A percentile compares a stretch with the other conserved stretches of the same genome.
phyloP scores from a whole-genome alignment of 2,797 vertebrate species.

The Tarsius wallacei region DNA sequence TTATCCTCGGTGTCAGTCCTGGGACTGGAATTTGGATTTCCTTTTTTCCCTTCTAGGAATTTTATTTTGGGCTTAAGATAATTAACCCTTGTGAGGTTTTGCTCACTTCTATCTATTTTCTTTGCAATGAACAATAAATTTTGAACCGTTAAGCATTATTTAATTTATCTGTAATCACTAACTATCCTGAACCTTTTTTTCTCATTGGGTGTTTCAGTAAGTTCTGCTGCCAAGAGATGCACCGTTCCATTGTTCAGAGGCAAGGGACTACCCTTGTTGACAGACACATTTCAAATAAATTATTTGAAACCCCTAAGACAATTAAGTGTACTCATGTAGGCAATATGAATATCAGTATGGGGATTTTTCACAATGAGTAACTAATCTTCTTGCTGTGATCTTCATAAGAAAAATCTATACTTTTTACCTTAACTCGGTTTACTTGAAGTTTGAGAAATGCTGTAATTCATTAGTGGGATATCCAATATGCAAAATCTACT shows the following conservation, averaged over 20 bases:
- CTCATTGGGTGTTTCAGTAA: background rate
- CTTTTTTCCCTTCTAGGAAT: background rate
- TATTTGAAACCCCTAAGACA: background rate
- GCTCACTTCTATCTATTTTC: background rate
- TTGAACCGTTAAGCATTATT: background rate
- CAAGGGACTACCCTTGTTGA: background rate
- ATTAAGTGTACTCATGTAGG: background rate
- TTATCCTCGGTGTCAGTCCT: background rate
- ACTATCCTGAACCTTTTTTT: background rate
- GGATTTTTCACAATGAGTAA: no score
- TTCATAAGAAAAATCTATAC: background rate
- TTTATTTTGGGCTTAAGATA: background rate
- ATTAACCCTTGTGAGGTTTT: background rate
- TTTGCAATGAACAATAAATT: background rate
- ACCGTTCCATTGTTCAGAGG: background rate
- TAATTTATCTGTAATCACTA: background rate
- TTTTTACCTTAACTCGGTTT: background rate
- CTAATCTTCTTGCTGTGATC: background rate
- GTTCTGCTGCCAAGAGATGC: background rate
- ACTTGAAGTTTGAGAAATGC: background rate
- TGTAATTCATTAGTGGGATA: background rate
- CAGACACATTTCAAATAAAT: background rate
- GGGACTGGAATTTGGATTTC: background rate
- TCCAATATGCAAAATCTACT: background rate
- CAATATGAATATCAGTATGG: background rate